Base-by-base conservation (phyloP, 2,797 vertebrate genomes). In the Gymnothorax reevesii region DNA sequence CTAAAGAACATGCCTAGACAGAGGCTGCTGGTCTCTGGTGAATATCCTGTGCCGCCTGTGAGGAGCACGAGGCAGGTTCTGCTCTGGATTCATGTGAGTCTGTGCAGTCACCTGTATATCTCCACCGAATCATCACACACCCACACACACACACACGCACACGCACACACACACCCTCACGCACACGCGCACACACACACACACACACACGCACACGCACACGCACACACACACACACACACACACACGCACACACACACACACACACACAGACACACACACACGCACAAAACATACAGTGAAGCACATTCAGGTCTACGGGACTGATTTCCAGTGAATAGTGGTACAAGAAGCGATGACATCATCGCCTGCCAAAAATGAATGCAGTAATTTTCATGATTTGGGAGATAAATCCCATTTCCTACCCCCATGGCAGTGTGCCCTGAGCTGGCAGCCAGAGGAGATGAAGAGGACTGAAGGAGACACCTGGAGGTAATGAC, bases 101-200 rank as follows among this genome's bases (percentile, higher is more conserved):
- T 62, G 15, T 62, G 15, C 60, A 62, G 60, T 62, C 15, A 20
- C 12, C 60, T 62, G 13, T 15, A 5, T 13, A 59, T 59, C 13
- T 59, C 57, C 57, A 59, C 57, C 5, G 57, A 59, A 59, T 59
- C 57, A 59, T 42, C 33, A 84, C 85, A 86, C 83, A 84, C 83
- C 73, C 71, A 86, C 87, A 73, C 82, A 86, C 87, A 83, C 80
- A 62, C 87, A 85, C 84, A 86, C 73, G 64, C 79, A 85, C 52
- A 57, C 49, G 42, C 42, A 33, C 22, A 55, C 86, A 84, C 69
- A 84, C 57, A 77, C 69, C 84, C 87, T 57, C 80, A 54, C 54
- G 17, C 64, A 49, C 20, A 73, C 69, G 82, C 54, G 42, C 22
- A 82, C 75, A 20, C 42, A 13, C 59, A 62, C 64, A n/a, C 64